Conservation (phyloP, 2,113 vertebrate genomes). For the Zosterops pallidus region DNA sequence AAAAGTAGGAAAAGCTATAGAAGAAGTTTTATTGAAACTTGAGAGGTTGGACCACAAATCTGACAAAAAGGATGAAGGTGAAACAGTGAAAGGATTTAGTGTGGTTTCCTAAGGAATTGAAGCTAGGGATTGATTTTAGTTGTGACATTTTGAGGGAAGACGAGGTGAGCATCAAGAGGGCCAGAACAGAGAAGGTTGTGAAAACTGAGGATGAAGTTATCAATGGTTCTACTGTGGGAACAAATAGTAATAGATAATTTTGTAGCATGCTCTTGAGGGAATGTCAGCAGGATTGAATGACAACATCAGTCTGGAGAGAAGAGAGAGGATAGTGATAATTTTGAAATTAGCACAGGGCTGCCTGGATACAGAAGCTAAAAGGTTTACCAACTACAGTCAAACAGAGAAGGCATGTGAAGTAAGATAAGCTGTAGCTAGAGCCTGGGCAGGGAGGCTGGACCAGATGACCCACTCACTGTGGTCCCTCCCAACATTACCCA, state of each 20-base stretch:
- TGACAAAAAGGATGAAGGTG: not conserved
- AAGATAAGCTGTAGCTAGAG: not conserved
- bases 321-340: not conserved
- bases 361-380: not conserved
- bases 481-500: not conserved
- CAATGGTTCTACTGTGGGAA: not conserved
- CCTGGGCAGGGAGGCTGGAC: not conserved
- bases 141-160: conserved; percentile 29
- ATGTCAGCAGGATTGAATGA: conserved; percentile 20
- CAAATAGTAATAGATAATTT: not conserved
- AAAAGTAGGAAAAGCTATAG: not conserved
- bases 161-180: not conserved
- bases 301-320: not conserved
- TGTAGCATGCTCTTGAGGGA: not conserved
- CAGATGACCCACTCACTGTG: not conserved
- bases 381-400: not conserved
- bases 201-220: not conserved
- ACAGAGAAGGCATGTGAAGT: not conserved
- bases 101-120: not conserved
- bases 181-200: not conserved
- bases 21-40: not conserved
- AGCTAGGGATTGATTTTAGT: conserved; percentile 7
- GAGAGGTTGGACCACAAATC: not conserved
- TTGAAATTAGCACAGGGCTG: not conserved
- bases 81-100: not conserved